Evolutionary conservation across 2,888 invertebrate genomes (phyloP), one percentile per base, ranked within the genome.

Genomic region (Ectemnius cavifrons): DNA sequence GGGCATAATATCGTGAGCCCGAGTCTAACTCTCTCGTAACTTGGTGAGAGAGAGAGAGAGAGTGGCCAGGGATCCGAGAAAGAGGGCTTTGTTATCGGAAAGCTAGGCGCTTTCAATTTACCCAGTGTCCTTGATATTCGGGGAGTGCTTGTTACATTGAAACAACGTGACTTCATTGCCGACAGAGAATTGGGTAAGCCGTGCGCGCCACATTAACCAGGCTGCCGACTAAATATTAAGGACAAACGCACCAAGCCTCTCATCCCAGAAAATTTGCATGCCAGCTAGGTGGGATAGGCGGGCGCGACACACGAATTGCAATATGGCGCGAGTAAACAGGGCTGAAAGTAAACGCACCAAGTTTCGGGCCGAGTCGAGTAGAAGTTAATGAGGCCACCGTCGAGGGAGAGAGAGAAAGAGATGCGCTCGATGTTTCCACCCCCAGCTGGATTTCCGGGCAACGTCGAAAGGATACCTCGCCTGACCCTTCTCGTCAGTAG

Each of bases 271-370:
- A 52, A 62, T 23, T 63, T 49, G 23, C 63, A 20, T 63, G 11
- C 52, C 63, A n/a, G 61, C 23, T 11, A 56, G 14, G 5, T 52
- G 4, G 8, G 16, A 4, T 14, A 52, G 52, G 5, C 52, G 16
- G 49, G 13, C 18, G 14, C 45, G 18, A 56, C 16, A 28, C 14
- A 28, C 58, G 58, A 69, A 69, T 64, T 37, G 60, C 70, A 52
- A 16, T 28, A 64, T 16, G 23, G 16, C 37, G 56, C 64, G 18
- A 37, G 65, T 61, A 62, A 65, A 65, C 61, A 67, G n/a, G 27
- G 46, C 45, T 27, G 49, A 67, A 57, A 28, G 61, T 27, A 67
- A 60, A 57, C 63, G 27, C 14, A 16, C 8, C 57, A 64, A 63
- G 58, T 67, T 71, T 63, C 59, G 27, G 67, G 57, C 5, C 64